Evolutionary conservation across 2,113 vertebrate species (phyloP).

Genomic region (Poeciliopsis occidentalis): DNA sequence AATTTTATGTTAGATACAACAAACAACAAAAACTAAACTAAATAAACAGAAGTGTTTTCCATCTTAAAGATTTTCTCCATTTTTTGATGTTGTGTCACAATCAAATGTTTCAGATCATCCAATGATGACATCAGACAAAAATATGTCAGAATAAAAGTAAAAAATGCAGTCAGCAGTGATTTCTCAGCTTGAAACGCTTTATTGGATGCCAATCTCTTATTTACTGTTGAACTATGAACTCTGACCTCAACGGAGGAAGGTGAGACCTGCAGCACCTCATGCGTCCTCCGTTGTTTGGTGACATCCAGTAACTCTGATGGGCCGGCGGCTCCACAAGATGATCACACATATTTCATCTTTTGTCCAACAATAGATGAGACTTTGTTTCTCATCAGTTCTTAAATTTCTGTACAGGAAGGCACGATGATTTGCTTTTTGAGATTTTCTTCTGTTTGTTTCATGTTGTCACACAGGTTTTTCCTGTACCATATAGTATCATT

Average conservation of each 20-base stretch:
- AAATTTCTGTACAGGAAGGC: too few relatives aligned
- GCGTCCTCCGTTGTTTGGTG: neutral
- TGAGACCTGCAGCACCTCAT: neutral
- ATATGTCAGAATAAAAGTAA: neutral
- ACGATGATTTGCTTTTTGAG: too few relatives aligned
- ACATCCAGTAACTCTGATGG: neutral
- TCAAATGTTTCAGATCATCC: neutral
- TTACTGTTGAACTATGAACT: neutral
- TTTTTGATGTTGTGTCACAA: neutral
- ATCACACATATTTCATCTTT: neutral
- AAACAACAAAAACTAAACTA: neutral
- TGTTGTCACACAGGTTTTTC: too few relatives aligned
- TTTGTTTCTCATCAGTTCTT: too few relatives aligned
- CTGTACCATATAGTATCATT: too few relatives aligned
- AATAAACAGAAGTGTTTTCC: neutral
- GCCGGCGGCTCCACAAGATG: neutral
- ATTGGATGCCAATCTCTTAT: neutral
- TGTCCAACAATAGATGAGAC: neutral
- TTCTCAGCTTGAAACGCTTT: neutral
- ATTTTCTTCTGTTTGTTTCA: too few relatives aligned
- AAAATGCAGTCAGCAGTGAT: neutral
- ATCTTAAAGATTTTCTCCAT: neutral
- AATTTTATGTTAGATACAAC: neutral
- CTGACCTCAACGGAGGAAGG: neutral
- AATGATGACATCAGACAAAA: too few relatives aligned